phyloP scores from a whole-genome alignment of 2,797 vertebrate species.

The Etheostoma nigrum region DNA sequence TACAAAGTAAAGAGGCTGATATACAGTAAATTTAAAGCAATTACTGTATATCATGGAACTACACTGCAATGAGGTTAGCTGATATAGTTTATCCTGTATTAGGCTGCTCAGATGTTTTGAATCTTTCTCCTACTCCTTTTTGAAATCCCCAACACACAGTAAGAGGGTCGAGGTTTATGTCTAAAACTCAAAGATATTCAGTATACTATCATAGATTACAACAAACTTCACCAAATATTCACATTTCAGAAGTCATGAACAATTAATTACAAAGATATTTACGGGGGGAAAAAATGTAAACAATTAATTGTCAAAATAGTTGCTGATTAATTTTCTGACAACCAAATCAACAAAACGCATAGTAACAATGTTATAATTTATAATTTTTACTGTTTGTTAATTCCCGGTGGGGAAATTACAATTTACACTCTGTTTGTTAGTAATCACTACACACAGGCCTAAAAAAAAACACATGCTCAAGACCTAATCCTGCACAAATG shows the following conservation, averaged over 20 bases:
- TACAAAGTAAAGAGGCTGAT: not conserved
- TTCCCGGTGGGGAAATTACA: no score
- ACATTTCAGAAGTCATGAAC: no score
- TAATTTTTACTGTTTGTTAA: no score
- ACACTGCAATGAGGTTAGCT: not conserved
- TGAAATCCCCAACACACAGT: not conserved
- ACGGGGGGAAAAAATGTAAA: not conserved
- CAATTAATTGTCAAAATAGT: not conserved
- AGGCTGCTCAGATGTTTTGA: not conserved
- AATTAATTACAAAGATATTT: no score
- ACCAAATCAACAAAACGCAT: not conserved
- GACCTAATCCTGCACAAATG: no score
- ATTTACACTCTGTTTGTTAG: no score
- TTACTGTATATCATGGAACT: not conserved
- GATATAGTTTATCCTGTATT: not conserved
- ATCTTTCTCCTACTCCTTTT: not conserved
- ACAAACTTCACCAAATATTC: no score
- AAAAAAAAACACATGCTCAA: no score
- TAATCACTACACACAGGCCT: no score
- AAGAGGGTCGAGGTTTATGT: no score
- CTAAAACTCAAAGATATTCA: no score
- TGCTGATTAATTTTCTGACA: not conserved
- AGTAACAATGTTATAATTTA: not conserved
- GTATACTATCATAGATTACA: no score
- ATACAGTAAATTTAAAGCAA: not conserved